Conservation (phyloP, 2,797 vertebrate species). For the Periophthalmus magnuspinnatus region DNA sequence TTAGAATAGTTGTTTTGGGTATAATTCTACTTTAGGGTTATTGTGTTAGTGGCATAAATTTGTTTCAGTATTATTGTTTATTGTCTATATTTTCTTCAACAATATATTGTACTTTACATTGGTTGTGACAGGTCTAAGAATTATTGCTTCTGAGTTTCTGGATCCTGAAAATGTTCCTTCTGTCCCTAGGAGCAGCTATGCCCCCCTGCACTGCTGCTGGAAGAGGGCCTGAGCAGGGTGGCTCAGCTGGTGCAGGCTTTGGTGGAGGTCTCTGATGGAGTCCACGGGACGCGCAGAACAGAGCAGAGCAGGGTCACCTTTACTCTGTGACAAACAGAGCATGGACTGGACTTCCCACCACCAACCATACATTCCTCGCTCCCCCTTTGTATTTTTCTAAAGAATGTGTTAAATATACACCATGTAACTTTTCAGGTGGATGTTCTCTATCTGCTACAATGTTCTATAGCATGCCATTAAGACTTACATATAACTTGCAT, state of each 20-base stretch:
- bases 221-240: constrained; percentile 80
- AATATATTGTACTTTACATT: no score
- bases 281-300: constrained; percentile 49
- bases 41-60: no score
- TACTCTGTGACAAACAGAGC: not conserved
- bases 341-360: not conserved
- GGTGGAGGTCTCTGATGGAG: constrained; percentile 56
- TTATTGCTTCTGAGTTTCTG: not conserved
- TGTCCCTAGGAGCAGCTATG: constrained; percentile 79
- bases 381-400: not conserved
- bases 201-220: constrained; percentile 80
- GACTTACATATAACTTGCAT: no score
- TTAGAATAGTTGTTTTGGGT: no score
- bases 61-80: no score
- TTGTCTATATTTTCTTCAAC: no score
- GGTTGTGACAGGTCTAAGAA: no score
- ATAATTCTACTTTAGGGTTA: no score
- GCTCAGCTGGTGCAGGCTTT: constrained; percentile 76
- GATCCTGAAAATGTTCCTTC: not conserved
- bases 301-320: constrained; percentile 30
- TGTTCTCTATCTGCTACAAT: no score
- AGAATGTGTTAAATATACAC: not conserved
- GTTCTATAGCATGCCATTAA: no score
- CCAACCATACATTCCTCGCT: not conserved
- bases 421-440: no score